Conservation (phyloP, 2,888 invertebrate genomes). For the Ametastegia equiseti region DNA sequence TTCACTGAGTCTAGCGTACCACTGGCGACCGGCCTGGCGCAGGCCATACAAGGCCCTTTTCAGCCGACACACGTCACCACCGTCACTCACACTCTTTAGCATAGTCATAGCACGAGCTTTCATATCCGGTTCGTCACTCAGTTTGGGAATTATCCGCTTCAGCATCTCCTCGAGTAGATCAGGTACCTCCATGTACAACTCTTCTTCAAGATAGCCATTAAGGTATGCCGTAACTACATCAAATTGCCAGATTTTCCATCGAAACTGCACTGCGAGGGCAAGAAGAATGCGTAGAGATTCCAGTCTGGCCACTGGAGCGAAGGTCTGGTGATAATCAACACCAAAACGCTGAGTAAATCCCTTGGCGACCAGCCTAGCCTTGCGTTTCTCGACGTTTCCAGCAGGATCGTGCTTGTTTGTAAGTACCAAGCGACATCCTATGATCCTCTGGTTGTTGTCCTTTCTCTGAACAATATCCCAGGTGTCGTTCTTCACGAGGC, state of each 20-base stretch:
- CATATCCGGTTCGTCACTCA: background rate
- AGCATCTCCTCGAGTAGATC: background rate
- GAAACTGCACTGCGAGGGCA: background rate
- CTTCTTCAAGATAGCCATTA: background rate
- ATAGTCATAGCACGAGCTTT: background rate
- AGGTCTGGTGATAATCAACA: background rate
- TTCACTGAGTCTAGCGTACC: background rate
- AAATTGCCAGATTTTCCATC: background rate
- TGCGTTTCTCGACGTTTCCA: slow-evolving; percentile 39
- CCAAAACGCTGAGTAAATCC: slow-evolving; percentile 46
- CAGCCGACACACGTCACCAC: background rate
- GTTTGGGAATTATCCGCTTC: background rate
- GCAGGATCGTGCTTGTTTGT: slow-evolving; percentile 34
- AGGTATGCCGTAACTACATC: background rate
- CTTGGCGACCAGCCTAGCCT: slow-evolving; percentile 43
- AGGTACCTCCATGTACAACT: background rate
- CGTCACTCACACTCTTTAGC: background rate
- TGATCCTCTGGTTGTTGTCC: background rate
- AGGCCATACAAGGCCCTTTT: background rate
- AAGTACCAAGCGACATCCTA: slow-evolving; percentile 39
- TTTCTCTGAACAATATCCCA: slow-evolving; percentile 19
- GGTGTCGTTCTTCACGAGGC: slow-evolving; percentile 41
- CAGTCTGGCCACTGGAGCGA: background rate
- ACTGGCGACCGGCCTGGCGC: background rate
- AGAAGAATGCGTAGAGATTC: background rate